Evolutionary conservation across 1,140 invertebrate genomes (phyloP).

Genomic region (Brachionus plicatilis): DNA sequence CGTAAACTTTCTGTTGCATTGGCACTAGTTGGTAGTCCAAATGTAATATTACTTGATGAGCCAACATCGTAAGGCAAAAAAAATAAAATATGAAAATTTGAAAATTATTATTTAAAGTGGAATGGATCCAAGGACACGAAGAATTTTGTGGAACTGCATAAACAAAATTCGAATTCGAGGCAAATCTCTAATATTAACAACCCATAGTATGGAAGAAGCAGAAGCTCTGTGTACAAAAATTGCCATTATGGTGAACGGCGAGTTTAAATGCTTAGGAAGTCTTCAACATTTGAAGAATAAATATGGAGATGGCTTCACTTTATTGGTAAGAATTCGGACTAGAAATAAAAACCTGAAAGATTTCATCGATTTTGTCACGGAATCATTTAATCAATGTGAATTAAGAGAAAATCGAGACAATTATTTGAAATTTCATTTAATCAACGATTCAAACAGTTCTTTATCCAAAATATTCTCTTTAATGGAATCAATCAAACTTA

Average conservation of each 20-base stretch:
- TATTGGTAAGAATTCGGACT: background rate
- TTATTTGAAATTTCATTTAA: constrained; percentile 15
- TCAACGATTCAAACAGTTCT: background rate
- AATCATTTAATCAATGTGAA: constrained; percentile 46
- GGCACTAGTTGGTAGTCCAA: constrained; percentile 55
- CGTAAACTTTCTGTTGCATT: constrained; percentile 57
- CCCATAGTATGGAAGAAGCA: constrained; percentile 58
- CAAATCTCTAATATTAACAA: constrained; percentile 24
- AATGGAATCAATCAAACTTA: background rate
- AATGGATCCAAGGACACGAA: constrained; percentile 60
- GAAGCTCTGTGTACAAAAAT: constrained; percentile 58
- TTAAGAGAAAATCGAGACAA: constrained; percentile 60
- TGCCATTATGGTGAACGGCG: constrained; percentile 59
- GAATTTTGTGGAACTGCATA: constrained; percentile 60
- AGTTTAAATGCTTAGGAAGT: constrained; percentile 56
- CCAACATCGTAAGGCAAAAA: constrained; percentile 59
- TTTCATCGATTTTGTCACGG: constrained; percentile 46
- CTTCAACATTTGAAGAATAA: constrained; percentile 58
- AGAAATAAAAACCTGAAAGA: constrained; percentile 42
- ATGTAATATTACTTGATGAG: constrained; percentile 56
- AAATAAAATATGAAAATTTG: constrained; percentile 56
- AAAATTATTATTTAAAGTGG: constrained; percentile 60
- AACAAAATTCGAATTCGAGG: constrained; percentile 39
- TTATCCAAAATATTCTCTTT: background rate
- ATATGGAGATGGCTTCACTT: constrained; percentile 52